phyloP scores from a whole-genome alignment of 2,888 invertebrate genomes.

The Alviniconcha strummeri region DNA sequence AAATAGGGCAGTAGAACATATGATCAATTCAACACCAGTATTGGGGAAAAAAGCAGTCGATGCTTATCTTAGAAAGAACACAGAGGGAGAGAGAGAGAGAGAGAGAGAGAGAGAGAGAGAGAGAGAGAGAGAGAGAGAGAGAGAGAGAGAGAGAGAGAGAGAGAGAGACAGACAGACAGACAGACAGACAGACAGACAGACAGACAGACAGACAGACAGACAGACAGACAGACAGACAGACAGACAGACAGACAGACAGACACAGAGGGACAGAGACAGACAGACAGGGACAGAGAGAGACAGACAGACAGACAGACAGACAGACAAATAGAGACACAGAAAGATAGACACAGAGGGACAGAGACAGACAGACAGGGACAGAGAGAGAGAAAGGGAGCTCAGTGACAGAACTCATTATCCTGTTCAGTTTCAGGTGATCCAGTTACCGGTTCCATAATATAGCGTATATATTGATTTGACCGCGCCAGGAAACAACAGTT shows the following conservation, averaged over 20 bases:
- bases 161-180: not conserved
- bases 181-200: not conserved
- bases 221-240: not conserved
- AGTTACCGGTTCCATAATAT: too few relatives aligned
- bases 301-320: not conserved
- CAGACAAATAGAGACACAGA: not conserved
- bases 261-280: too few relatives aligned
- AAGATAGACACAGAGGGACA: not conserved
- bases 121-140: slow-evolving; percentile 1
- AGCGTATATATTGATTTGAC: not conserved
- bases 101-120: not conserved
- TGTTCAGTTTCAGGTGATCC: too few relatives aligned
- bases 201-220: too few relatives aligned
- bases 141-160: slow-evolving; percentile 7
- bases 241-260: not conserved
- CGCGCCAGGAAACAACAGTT: not conserved
- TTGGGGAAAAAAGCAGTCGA: not conserved
- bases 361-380: slow-evolving; percentile 1
- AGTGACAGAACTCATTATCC: not conserved
- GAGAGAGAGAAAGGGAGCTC: not conserved
- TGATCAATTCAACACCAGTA: not conserved
- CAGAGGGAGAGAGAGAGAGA: not conserved
- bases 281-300: not conserved
- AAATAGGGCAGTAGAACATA: not conserved
- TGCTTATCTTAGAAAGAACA: not conserved